Conservation (phyloP, 2,113 vertebrate genomes). For the Shinisaurus crocodilurus region DNA sequence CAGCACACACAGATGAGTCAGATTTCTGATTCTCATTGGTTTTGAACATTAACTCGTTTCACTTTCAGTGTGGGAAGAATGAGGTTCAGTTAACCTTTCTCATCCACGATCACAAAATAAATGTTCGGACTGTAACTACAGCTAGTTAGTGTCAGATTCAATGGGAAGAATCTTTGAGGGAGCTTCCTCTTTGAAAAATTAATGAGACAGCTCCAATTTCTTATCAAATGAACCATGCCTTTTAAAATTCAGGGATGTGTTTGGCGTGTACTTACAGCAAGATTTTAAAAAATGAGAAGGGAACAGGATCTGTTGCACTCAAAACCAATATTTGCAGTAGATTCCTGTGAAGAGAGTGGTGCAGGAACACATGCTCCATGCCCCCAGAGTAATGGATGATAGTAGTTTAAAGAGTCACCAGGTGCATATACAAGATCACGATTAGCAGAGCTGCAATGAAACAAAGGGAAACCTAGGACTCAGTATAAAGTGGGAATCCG, state of each 20-base stretch:
- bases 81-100: conserved; percentile 59
- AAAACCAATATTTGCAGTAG: background rate
- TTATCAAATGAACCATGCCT: background rate
- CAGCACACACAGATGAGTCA: conserved; percentile 39
- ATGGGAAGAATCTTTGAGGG: conserved; percentile 30
- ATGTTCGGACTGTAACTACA: conserved; percentile 1
- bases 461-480: background rate
- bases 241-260: background rate
- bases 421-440: background rate
- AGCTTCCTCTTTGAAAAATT: conserved; percentile 11
- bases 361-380: background rate
- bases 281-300: background rate
- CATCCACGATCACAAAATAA: conserved; percentile 51
- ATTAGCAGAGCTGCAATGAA: background rate
- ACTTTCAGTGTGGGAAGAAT: conserved; percentile 43
- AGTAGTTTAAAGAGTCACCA: background rate
- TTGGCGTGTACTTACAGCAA: background rate
- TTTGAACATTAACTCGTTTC: conserved; percentile 41
- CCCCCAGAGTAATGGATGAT: background rate
- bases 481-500: background rate
- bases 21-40: conserved; percentile 54
- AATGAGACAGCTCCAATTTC: background rate
- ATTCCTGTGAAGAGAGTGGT: background rate
- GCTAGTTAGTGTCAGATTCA: conserved; percentile 47
- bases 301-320: background rate